Evolutionary conservation across 2,888 invertebrate genomes (phyloP).

Genomic region (Tromatobia lineatoria): DNA sequence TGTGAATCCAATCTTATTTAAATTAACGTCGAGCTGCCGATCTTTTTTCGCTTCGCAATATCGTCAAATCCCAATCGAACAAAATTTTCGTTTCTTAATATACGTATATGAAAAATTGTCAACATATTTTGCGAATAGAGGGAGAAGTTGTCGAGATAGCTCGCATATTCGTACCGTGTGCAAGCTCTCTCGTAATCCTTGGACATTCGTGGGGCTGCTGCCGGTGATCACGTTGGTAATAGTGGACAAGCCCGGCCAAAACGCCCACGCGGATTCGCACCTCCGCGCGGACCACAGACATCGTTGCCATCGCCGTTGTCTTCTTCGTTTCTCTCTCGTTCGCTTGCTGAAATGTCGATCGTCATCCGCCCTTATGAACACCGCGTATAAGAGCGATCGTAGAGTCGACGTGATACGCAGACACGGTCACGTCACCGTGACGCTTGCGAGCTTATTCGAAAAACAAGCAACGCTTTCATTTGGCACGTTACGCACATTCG

Average conservation of each 20-base stretch:
- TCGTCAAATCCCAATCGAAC: too few relatives aligned
- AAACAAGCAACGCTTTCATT: background rate
- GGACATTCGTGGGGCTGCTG: constrained; percentile 20
- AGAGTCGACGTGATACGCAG: background rate
- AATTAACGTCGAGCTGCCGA: too few relatives aligned
- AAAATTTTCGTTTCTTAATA: too few relatives aligned
- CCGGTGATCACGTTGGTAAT: constrained; percentile 14
- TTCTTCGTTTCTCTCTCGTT: background rate
- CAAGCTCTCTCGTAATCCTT: constrained; percentile 67
- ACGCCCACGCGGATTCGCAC: constrained; percentile 63
- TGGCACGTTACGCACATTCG: background rate
- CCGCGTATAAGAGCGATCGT: background rate
- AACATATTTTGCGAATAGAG: constrained; percentile 20
- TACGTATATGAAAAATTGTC: background rate
- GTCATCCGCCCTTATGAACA: constrained; percentile 8
- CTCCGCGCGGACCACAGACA: constrained; percentile 9
- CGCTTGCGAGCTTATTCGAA: constrained; percentile 1
- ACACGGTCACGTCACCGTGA: background rate
- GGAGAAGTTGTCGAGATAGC: constrained; percentile 23
- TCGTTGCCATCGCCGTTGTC: constrained; percentile 12
- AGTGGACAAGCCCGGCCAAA: constrained; percentile 65
- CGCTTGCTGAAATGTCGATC: constrained; percentile 19
- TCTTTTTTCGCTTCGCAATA: too few relatives aligned
- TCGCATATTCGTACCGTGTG: constrained; percentile 67
- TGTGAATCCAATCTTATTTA: too few relatives aligned